phyloP scores from a whole-genome alignment of 2,113 vertebrate species.

The Dascyllus trimaculatus region DNA sequence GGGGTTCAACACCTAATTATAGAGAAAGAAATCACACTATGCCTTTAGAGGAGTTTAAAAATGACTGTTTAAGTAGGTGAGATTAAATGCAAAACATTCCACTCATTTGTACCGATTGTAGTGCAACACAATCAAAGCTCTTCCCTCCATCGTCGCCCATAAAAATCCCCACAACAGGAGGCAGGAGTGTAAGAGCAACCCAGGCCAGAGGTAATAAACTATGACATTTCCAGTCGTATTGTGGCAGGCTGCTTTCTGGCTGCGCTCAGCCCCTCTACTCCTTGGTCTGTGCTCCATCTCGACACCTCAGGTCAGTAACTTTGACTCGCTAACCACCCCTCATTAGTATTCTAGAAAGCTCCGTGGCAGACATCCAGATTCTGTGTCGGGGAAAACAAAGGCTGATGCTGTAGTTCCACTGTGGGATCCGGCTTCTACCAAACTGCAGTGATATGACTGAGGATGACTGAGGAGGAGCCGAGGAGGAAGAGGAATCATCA shows the following conservation, averaged over 20 bases:
- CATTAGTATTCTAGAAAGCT: conserved; percentile 82
- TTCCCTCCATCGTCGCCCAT: neutral
- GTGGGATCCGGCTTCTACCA: conserved; percentile 45
- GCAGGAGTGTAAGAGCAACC: conserved; percentile 24
- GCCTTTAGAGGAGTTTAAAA: conserved; percentile 11
- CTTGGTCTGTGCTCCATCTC: conserved; percentile 56
- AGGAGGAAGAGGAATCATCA: conserved; percentile 19
- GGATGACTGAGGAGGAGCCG: neutral
- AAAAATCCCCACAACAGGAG: conserved; percentile 24
- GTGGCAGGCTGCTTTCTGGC: conserved; percentile 50
- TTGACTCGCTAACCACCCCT: conserved; percentile 78
- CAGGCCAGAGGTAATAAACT: conserved; percentile 59
- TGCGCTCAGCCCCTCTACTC: conserved; percentile 49
- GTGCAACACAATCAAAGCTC: neutral
- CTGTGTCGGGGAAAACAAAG: conserved; percentile 59
- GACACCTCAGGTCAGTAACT: conserved; percentile 79
- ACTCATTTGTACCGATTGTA: neutral
- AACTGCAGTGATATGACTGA: conserved; percentile 46
- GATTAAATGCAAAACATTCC: conserved; percentile 27
- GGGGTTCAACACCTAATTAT: conserved; percentile 38
- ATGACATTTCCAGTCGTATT: conserved; percentile 62
- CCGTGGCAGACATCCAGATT: conserved; percentile 71
- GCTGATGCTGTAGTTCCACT: conserved; percentile 41
- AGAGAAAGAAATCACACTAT: conserved; percentile 23
- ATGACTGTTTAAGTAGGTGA: conserved; percentile 21